Conservation (phyloP, 2,888 invertebrate genomes). For the Nasonia oneida region DNA sequence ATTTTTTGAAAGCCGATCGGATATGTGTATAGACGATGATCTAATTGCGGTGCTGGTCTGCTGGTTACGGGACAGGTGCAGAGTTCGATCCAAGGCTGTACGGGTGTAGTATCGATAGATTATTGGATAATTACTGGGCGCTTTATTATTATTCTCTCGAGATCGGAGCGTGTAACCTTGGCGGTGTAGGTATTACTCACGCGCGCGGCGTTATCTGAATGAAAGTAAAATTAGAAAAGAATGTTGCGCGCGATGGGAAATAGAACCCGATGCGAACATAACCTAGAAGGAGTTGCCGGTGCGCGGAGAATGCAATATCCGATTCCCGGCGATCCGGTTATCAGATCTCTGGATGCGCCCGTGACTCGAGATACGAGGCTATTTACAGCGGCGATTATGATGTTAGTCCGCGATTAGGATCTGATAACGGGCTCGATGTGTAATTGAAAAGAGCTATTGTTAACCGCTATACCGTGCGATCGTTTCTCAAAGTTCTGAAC, state of each 20-base stretch:
- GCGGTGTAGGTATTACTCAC: conserved; percentile 7
- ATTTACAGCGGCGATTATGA: conserved; percentile 44
- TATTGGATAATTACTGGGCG: neutral
- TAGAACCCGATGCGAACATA: conserved; percentile 20
- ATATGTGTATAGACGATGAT: neutral
- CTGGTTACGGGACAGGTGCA: neutral
- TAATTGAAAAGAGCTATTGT: conserved; percentile 26
- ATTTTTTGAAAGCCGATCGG: neutral
- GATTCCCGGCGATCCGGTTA: conserved; percentile 4
- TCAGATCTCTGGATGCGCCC: conserved; percentile 36
- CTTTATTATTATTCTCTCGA: neutral
- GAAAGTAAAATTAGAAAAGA: conserved; percentile 21
- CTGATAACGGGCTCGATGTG: neutral
- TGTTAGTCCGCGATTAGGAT: neutral
- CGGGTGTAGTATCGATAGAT: neutral
- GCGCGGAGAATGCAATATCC: too few relatives aligned
- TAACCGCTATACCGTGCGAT: neutral
- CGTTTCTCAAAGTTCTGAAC: neutral
- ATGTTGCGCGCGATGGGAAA: neutral
- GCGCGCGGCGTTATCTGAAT: conserved; percentile 30
- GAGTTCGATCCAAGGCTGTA: neutral
- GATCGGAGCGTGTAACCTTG: neutral
- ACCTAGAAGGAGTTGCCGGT: neutral
- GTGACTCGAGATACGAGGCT: neutral
- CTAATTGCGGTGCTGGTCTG: neutral